These are phyloP conservation scores for Symphodus melops DNA, from an alignment of 2,113 vertebrate genomes.

Conservation along the genomic window DNA sequence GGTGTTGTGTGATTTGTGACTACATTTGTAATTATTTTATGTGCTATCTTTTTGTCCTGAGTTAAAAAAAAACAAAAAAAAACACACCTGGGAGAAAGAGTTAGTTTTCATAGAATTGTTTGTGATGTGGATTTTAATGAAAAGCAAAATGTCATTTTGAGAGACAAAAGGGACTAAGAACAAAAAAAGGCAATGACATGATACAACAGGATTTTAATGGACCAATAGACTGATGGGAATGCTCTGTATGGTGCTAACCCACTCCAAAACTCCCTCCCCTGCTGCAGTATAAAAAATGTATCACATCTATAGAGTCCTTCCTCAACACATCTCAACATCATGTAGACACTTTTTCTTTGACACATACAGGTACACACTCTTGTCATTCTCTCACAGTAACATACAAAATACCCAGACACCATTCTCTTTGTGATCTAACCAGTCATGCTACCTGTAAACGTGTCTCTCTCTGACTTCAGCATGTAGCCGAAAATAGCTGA, in stretches of 20 bases:
- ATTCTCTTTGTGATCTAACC: constrained; percentile 46
- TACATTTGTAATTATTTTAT: constrained; percentile 11
- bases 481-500: constrained; percentile 43
- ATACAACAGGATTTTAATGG: constrained; percentile 52
- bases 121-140: neutral
- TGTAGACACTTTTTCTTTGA: constrained; percentile 8
- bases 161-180: neutral
- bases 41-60: constrained; percentile 4
- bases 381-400: neutral
- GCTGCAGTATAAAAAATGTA: constrained; percentile 33
- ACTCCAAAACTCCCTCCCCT: constrained; percentile 25
- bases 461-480: constrained; percentile 20
- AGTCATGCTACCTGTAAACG: constrained; percentile 51
- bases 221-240: constrained; percentile 41
- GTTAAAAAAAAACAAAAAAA: neutral
- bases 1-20: neutral
- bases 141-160: neutral
- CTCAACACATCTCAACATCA: constrained; percentile 14
- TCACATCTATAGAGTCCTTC: constrained; percentile 42
- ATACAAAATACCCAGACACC: constrained; percentile 10
- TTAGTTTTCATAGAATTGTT: neutral
- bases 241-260: constrained; percentile 29
- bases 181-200: neutral
- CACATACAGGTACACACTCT: neutral
- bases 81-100: neutral